Percentiles rank a stretch among this genome's conserved stretches.
These are phyloP conservation scores for Mallotus villosus DNA, from an alignment of 2,797 vertebrate genomes.

Conservation along the genomic window DNA sequence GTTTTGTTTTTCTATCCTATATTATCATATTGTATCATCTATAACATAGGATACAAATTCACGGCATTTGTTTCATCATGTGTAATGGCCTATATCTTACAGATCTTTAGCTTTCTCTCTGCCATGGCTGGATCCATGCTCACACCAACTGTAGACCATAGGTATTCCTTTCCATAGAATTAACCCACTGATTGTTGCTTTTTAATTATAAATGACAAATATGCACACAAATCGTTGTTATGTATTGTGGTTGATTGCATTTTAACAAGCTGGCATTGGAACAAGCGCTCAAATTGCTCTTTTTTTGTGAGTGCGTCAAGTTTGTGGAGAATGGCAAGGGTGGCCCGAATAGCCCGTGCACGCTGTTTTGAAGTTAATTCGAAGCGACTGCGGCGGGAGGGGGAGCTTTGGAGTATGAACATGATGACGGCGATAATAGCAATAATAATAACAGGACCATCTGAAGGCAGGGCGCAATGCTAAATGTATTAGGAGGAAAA, in stretches of 20 bases:
- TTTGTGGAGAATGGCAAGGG: slow-evolving; percentile 2
- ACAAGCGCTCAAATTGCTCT: slow-evolving; percentile 3
- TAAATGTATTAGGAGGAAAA: slow-evolving; percentile 38
- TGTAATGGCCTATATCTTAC: too few species aligned
- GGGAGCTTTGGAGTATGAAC: slow-evolving; percentile 55
- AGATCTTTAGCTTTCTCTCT: neutral
- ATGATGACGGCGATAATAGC: slow-evolving; percentile 57
- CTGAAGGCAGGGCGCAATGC: slow-evolving; percentile 32
- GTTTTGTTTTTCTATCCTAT: neutral
- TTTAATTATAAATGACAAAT: slow-evolving; percentile 4
- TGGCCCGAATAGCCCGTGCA: neutral
- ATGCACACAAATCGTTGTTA: slow-evolving; percentile 10
- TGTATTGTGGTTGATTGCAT: slow-evolving; percentile 18
- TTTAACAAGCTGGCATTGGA: slow-evolving; percentile 9
- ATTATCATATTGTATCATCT: neutral
- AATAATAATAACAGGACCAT: slow-evolving; percentile 52
- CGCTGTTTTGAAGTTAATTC: slow-evolving; percentile 60
- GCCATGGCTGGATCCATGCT: neutral
- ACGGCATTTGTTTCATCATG: neutral
- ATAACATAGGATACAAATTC: neutral
- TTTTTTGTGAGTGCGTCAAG: slow-evolving; percentile 13
- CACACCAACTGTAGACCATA: slow-evolving; percentile 6
- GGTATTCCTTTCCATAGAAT: neutral
- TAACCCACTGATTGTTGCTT: slow-evolving; percentile 8
- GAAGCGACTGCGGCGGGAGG: slow-evolving; percentile 63